phyloP scores from a whole-genome alignment of 2,797 vertebrate genomes.

The Malurus splendens region DNA sequence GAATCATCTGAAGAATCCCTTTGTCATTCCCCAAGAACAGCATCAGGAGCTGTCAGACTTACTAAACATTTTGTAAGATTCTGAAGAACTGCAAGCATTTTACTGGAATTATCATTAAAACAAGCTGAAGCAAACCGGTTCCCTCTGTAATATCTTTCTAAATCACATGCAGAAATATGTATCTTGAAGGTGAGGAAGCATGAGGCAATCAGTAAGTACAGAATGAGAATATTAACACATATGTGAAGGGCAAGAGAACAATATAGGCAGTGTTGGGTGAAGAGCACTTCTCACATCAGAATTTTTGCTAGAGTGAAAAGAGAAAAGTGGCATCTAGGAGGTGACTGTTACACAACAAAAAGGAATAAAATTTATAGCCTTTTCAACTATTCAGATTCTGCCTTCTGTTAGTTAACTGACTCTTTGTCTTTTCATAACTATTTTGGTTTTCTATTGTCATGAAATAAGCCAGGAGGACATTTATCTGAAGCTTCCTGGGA shows the following conservation, averaged over 20 bases:
- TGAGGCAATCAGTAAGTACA: neutral
- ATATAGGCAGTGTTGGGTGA: neutral
- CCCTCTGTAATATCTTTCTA: neutral
- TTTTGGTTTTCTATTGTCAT: neutral
- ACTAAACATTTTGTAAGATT: neutral
- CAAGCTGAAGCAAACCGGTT: neutral
- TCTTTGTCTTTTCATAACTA: neutral
- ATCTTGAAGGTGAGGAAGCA: neutral
- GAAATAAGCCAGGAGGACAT: neutral
- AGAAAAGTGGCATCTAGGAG: neutral
- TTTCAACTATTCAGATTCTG: neutral
- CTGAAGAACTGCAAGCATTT: neutral
- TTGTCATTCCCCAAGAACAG: neutral
- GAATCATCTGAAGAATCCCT: neutral
- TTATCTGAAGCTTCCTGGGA: neutral
- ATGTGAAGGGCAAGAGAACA: neutral
- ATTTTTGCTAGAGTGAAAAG: neutral
- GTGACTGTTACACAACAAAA: neutral
- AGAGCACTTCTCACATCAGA: neutral
- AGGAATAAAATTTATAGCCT: neutral
- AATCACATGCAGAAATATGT: neutral
- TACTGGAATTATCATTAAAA: neutral
- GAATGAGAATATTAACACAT: neutral
- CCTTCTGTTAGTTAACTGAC: neutral
- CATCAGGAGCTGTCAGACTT: neutral